These are phyloP conservation scores for Agrilus cyanescens DNA, from an alignment of 2,888 invertebrate species.

Conservation along the genomic window DNA sequence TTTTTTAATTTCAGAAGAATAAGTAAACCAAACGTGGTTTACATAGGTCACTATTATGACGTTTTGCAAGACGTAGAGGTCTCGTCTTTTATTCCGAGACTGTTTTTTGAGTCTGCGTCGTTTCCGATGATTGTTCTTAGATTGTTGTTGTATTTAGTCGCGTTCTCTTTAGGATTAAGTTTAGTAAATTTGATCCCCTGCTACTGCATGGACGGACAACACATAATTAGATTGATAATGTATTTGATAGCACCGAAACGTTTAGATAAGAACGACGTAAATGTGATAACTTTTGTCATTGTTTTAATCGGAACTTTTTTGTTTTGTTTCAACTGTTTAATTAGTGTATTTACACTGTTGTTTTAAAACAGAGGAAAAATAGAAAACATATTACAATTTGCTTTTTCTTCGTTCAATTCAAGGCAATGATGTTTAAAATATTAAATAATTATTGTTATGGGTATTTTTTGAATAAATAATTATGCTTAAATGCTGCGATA, in stretches of 20 bases:
- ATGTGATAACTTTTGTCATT: too few relatives aligned
- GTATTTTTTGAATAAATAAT: too few relatives aligned
- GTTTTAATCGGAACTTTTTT: background rate
- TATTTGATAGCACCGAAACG: too few relatives aligned
- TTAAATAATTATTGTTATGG: too few relatives aligned
- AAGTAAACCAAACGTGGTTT: constrained; percentile 52
- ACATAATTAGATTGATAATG: constrained; percentile 40
- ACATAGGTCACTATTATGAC: constrained; percentile 68
- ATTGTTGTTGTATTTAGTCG: constrained; percentile 67
- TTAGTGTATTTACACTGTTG: constrained; percentile 2
- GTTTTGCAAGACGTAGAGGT: constrained; percentile 59
- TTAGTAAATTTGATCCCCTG: constrained; percentile 88
- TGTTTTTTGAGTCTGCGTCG: constrained; percentile 44
- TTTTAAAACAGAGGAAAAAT: too few relatives aligned
- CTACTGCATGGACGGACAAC: constrained; percentile 86
- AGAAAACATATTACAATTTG: too few relatives aligned
- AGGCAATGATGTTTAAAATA: too few relatives aligned
- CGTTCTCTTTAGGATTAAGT: constrained; percentile 82
- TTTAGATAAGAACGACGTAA: too few relatives aligned
- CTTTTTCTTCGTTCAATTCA: too few relatives aligned
- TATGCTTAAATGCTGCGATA: too few relatives aligned
- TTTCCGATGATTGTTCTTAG: constrained; percentile 60
- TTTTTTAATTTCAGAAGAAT: constrained; percentile 44
- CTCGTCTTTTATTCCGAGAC: constrained; percentile 68
- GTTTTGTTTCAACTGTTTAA: constrained; percentile 4